These are phyloP conservation scores for Tetranychus piercei DNA, from an alignment of 2,888 invertebrate genomes.

Conservation along the genomic window DNA sequence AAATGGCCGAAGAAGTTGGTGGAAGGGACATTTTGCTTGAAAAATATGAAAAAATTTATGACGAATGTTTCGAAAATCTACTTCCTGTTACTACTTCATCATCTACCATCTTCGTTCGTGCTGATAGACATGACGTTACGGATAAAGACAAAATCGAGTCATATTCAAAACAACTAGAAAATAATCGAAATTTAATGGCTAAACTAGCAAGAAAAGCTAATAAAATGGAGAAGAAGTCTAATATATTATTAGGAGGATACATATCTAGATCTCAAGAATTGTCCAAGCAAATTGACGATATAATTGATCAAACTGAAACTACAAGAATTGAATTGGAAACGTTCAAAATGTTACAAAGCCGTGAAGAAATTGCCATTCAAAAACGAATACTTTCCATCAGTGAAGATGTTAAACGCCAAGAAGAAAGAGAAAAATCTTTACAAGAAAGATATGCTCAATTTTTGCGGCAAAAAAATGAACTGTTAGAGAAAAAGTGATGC, in stretches of 20 bases:
- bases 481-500: too few relatives aligned
- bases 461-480: background rate
- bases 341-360: constrained; percentile 67
- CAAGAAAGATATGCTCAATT: constrained; percentile 64
- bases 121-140: constrained; percentile 83
- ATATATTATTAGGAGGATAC: constrained; percentile 83
- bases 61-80: constrained; percentile 73
- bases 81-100: constrained; percentile 57
- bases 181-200: constrained; percentile 70
- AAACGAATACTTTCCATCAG: constrained; percentile 70
- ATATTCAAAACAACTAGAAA: constrained; percentile 57
- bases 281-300: constrained; percentile 65
- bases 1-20: constrained; percentile 71
- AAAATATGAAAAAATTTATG: constrained; percentile 86
- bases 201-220: constrained; percentile 87
- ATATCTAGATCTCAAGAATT: constrained; percentile 63
- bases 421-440: constrained; percentile 66
- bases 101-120: constrained; percentile 77
- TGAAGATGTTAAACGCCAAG: constrained; percentile 78
- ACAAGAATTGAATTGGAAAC: constrained; percentile 71
- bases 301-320: constrained; percentile 76
- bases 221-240: constrained; percentile 90
- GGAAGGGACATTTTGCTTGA: constrained; percentile 83
- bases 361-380: constrained; percentile 75
- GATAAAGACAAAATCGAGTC: constrained; percentile 46